These are phyloP conservation scores for Junco hyemalis DNA, from an alignment of 2,113 vertebrate genomes.

Conservation along the genomic window DNA sequence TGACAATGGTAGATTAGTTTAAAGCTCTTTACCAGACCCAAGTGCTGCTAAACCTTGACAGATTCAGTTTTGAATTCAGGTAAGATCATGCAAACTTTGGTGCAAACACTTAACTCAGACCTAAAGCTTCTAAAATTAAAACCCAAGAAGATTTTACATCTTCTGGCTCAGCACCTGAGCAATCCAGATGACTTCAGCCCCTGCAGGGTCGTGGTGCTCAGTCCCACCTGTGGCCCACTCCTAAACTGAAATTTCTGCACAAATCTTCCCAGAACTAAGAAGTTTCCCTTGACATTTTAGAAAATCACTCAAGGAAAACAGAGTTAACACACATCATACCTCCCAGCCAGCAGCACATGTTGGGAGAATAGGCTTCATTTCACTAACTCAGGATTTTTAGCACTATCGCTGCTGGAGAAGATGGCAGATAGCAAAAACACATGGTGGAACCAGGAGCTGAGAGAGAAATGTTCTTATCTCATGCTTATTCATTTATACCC, in stretches of 20 bases:
- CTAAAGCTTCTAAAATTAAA: not conserved
- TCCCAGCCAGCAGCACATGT: not conserved
- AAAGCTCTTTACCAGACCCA: not conserved
- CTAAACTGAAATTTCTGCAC: not conserved
- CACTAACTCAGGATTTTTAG: not conserved
- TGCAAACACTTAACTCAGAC: not conserved
- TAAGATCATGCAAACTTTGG: not conserved
- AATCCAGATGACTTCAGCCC: not conserved
- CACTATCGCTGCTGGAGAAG: not conserved
- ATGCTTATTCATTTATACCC: not conserved
- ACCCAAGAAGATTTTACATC: not conserved
- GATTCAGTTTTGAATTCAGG: not conserved
- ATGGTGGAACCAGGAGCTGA: not conserved
- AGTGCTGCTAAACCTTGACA: rapidly evolving
- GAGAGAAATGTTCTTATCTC: not conserved
- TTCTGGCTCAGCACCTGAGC: not conserved
- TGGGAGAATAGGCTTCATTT: not conserved
- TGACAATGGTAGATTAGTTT: not conserved
- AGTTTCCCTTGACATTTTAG: not conserved
- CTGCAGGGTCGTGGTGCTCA: not conserved
- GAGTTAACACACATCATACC: not conserved
- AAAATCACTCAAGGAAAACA: not conserved
- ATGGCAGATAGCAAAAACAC: not conserved
- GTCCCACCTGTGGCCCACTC: not conserved
- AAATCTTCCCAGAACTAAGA: not conserved